A percentile compares a stretch with the other conserved stretches of the same genome.
Evolutionary conservation across 2,888 invertebrate species (phyloP).

Genomic region (Synanthedon formicaeformis): DNA sequence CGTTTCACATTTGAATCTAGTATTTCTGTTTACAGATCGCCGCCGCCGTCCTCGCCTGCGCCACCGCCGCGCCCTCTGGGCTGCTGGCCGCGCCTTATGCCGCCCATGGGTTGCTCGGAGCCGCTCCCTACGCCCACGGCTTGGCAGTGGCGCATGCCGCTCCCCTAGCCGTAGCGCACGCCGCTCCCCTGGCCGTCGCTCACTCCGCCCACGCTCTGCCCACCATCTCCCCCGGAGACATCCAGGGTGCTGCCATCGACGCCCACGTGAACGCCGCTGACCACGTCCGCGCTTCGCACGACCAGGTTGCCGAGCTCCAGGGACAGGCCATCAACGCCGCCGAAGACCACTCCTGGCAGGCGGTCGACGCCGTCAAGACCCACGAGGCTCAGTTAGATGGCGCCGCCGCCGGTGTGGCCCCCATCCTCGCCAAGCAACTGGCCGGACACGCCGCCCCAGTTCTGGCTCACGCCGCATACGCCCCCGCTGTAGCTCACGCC

Average conservation of each 20-base stretch:
- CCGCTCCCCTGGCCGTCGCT: conserved; percentile 27
- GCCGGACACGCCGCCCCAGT: conserved; percentile 27
- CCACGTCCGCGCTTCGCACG: conserved; percentile 49
- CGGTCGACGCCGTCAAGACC: conserved; percentile 58
- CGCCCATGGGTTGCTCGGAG: conserved; percentile 34
- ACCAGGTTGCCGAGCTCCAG: conserved; percentile 51
- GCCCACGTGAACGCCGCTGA: conserved; percentile 57
- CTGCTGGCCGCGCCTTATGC: conserved; percentile 31
- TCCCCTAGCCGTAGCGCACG: conserved; percentile 30
- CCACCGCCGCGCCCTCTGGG: conserved; percentile 14
- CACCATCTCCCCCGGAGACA: conserved; percentile 59
- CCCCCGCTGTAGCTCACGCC: conserved; percentile 8
- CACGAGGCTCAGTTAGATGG: conserved; percentile 55
- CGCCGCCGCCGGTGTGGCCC: conserved; percentile 58
- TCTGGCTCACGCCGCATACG: conserved; percentile 14
- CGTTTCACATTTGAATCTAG: conserved; percentile 9
- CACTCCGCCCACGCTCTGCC: conserved; percentile 35
- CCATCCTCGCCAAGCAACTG: conserved; percentile 54
- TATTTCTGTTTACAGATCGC: conserved; percentile 59
- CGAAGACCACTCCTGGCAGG: conserved; percentile 61
- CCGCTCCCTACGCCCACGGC: conserved; percentile 18
- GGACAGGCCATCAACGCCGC: conserved; percentile 62
- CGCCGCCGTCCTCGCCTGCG: conserved; percentile 43
- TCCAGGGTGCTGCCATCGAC: conserved; percentile 56
- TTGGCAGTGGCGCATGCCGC: conserved; percentile 17